Percentiles rank a stretch among this genome's conserved stretches.
Evolutionary conservation across 2,113 vertebrate species (phyloP).

Genomic region (Pseudolaguvia tuberculata): DNA sequence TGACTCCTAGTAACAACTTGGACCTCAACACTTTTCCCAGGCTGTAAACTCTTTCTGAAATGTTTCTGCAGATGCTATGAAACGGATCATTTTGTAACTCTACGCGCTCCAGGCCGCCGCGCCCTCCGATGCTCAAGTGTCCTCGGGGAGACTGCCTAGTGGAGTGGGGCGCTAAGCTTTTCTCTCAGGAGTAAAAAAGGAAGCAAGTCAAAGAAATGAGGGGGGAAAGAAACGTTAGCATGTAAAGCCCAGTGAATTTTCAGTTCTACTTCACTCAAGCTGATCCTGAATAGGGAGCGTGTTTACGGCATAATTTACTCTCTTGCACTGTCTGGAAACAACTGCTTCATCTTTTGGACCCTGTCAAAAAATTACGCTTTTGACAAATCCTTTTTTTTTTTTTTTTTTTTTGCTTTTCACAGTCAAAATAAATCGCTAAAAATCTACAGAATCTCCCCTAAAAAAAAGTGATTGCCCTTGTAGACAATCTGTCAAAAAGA

Average conservation of each 20-base stretch:
- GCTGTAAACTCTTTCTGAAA: constrained; percentile 38
- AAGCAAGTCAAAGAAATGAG: not conserved
- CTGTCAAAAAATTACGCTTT: constrained; percentile 51
- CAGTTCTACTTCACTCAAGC: constrained; percentile 24
- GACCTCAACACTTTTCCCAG: constrained; percentile 37
- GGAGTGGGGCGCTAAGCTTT: constrained; percentile 73
- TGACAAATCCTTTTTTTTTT: constrained; percentile 51
- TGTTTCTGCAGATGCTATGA: constrained; percentile 71
- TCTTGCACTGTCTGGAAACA: constrained; percentile 74
- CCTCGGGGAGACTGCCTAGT: constrained; percentile 80
- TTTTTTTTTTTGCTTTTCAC: constrained; percentile 48
- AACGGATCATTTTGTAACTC: constrained; percentile 77
- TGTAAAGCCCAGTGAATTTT: not conserved
- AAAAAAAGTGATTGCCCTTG: constrained; percentile 5
- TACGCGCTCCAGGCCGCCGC: constrained; percentile 74
- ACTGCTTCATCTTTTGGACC: constrained; percentile 70
- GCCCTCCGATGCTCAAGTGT: constrained; percentile 82
- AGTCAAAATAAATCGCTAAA: constrained; percentile 25
- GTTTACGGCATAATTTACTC: constrained; percentile 85
- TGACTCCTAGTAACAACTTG: constrained; percentile 13
- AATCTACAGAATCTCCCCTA: not conserved
- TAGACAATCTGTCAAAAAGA: not conserved
- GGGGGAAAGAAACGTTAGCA: constrained; percentile 52
- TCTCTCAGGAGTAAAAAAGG: constrained; percentile 49
- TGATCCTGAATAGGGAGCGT: constrained; percentile 62